Base-by-base conservation (phyloP, 2,888 invertebrate genomes). In the Tipula helvola region DNA sequence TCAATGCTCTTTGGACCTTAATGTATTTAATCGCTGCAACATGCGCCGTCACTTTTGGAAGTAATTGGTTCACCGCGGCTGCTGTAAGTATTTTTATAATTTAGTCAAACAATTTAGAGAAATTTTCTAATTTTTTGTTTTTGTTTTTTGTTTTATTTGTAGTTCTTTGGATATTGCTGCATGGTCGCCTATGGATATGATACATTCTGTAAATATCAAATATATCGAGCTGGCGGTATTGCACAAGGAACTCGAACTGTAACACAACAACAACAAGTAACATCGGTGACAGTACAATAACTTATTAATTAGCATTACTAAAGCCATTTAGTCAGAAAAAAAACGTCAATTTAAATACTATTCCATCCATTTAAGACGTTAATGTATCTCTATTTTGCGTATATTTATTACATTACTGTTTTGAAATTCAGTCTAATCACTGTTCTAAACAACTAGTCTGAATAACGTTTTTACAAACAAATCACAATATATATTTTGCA, bases 121-220 rank as follows among this genome's bases (percentile, higher is more conserved):
- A 8, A 87, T 44, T 83, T 87, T 83, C n/a, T 16, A 5, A 52
- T 88, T 87, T 87, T 91, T 88, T 87, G 87, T 89, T 88, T 89
- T 88, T 88, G 93, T 88, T 87, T 87, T 89, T 88, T 89, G 88
- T 88, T 93, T 94, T 39, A 52, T n/a, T 52, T 28, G 28, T 10
- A 97, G 97, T 96, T 97, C 92, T 97, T 97, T 91, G 97, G 97
- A 28, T 97, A 96, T 92, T 93, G 94, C 88, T 95, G 95, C 18
- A 96, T 96, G 95, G 91, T 95, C 36, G 94, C 93, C 44, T 98
- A 97, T 92, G 96, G 93, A 0, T 93, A 93, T 88, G 97, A 98
- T 90, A 95, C 96, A 52, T 96, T 94, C 91, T 90, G 97, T 57
- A 97, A 97, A 91, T 96, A 93, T 91, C 93, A 92, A 88, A 95